Conservation (phyloP, 1,140 invertebrate species). For the Harpegnathos saltator region DNA sequence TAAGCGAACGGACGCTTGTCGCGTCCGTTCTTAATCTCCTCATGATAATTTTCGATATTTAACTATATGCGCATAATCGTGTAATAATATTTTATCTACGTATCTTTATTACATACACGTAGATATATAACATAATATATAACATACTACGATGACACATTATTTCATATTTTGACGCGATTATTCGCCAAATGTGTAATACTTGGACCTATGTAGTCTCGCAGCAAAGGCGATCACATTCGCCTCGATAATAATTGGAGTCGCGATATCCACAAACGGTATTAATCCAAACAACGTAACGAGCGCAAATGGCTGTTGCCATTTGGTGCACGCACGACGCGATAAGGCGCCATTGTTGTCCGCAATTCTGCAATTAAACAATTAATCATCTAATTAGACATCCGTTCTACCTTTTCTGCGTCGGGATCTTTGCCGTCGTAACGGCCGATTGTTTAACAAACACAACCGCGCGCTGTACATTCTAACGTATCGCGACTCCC, state of each 20-base stretch:
- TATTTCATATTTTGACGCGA: no score
- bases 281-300: constrained; percentile 48
- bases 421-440: constrained; percentile 55
- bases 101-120: no score
- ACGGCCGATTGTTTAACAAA: constrained; percentile 69
- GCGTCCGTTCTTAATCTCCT: no score
- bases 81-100: no score
- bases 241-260: constrained; percentile 26
- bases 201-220: background rate
- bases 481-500: constrained; percentile 20
- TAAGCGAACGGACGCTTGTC: no score
- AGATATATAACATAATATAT: no score
- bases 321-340: constrained; percentile 71
- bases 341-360: constrained; percentile 78
- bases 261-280: constrained; percentile 13
- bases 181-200: background rate
- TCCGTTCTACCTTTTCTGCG: constrained; percentile 56
- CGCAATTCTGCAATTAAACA: constrained; percentile 74
- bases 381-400: constrained; percentile 83
- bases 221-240: constrained; percentile 17
- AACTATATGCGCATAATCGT: no score
- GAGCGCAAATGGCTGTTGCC: constrained; percentile 74
- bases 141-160: no score
- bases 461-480: constrained; percentile 37
- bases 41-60: no score